Evolutionary conservation across 1,140 invertebrate genomes (phyloP), one percentile per base, ranked within the genome.

Genomic region (Aricia agestis): DNA sequence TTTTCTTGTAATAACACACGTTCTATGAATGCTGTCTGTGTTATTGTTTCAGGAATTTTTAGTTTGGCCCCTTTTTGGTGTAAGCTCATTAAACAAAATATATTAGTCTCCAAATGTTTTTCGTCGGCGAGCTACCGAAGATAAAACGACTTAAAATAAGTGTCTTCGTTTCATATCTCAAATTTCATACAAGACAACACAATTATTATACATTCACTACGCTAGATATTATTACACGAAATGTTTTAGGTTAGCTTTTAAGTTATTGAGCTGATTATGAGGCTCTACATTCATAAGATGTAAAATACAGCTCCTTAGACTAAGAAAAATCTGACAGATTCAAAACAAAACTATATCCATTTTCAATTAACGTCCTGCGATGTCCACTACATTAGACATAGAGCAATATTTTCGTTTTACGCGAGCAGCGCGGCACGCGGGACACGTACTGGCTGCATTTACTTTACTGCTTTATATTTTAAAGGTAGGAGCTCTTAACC

Each of bases 391-490:
- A 52, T 52, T 52, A 52, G 13, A 52, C 45, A 52, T 11, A 52
- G 11, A 52, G 45, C 45, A 52, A 66, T 75, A 70, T 75, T 17
- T 57, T 71, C 42, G 32, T 36, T 74, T 42, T 58, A 74, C 66
- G 63, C 58, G 68, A 68, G 69, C 45, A 67, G 70, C 70, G 75
- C 67, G 80, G 4, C 45, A 11, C 11, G 45, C 13, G 45, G 45
- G 77, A 82, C 89, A 91, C 89, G 89, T 89, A 76, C 77, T 74
- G 71, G 82, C 80, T 87, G 86, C 89, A 91, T 91, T 91, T 89
- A 91, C 86, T 91, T 91, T 90, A 91, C 83, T 83, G 68, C 89
- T 85, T 85, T 87, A 86, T 89, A 90, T 89, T 91, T 87, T 90
- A 82, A 89, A 84, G 86, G 87, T 84, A 84, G 82, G 84, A 86